Evolutionary conservation across 2,797 vertebrate genomes (phyloP).

Genomic region (Pygocentrus nattereri): DNA sequence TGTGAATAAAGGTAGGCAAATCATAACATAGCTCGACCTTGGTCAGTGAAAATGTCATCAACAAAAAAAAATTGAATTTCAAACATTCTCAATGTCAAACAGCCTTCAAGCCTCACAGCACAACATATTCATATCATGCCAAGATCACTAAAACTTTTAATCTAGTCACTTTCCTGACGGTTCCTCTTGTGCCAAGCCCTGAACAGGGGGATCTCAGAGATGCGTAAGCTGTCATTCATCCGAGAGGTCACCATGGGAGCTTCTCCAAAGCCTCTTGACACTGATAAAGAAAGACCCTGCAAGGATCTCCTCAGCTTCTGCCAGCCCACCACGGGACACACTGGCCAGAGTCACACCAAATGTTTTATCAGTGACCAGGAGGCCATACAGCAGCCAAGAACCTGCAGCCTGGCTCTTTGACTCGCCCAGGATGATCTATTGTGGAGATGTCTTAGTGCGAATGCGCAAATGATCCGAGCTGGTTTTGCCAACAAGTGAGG

Average conservation of each 20-base stretch:
- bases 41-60: neutral
- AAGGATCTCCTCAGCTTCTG: slow-evolving; percentile 61
- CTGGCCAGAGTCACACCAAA: slow-evolving; percentile 50
- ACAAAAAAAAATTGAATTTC: neutral
- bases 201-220: slow-evolving; percentile 31
- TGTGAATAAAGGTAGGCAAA: neutral
- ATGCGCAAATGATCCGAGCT: slow-evolving; percentile 40
- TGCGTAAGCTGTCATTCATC: slow-evolving; percentile 73
- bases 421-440: slow-evolving; percentile 62
- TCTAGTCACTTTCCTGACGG: slow-evolving; percentile 63
- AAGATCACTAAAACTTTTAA: slow-evolving; percentile 12
- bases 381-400: slow-evolving; percentile 60
- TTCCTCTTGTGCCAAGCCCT: slow-evolving; percentile 68
- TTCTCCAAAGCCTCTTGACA: slow-evolving; percentile 75
- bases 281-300: slow-evolving; percentile 72
- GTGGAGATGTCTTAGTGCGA: slow-evolving; percentile 52
- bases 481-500: slow-evolving; percentile 35
- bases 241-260: slow-evolving; percentile 65
- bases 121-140: slow-evolving; percentile 12
- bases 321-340: slow-evolving; percentile 60
- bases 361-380: slow-evolving; percentile 54
- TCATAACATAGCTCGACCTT: neutral
- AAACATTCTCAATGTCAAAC: neutral
- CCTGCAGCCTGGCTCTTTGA: slow-evolving; percentile 58
- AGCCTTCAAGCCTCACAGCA: neutral